These are phyloP conservation scores for Helleia helle DNA, from an alignment of 2,888 invertebrate genomes.

Conservation along the genomic window DNA sequence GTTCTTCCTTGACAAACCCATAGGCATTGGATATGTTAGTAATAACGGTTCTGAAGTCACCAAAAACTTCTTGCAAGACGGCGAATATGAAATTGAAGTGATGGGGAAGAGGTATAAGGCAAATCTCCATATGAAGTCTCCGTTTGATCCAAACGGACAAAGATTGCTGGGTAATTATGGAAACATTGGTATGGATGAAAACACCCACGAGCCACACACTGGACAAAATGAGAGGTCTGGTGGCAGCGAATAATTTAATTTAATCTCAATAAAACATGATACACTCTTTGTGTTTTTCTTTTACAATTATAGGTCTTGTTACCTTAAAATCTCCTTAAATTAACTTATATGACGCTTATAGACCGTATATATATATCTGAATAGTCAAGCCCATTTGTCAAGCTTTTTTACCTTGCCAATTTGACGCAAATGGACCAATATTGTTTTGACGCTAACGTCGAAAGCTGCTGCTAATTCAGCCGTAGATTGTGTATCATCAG, in stretches of 20 bases:
- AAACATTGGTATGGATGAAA: slow-evolving; percentile 47
- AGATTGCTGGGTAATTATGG: slow-evolving; percentile 82
- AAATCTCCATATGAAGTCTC: slow-evolving; percentile 79
- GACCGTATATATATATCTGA: too few species aligned
- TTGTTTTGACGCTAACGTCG: too few species aligned
- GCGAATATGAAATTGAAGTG: slow-evolving; percentile 86
- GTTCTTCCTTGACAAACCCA: slow-evolving; percentile 65
- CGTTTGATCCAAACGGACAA: slow-evolving; percentile 87
- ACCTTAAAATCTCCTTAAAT: too few species aligned
- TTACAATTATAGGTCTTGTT: too few species aligned
- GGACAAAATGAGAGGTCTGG: slow-evolving; percentile 65
- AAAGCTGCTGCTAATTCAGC: too few species aligned
- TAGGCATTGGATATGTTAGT: slow-evolving; percentile 75
- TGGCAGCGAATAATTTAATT: slow-evolving; percentile 48
- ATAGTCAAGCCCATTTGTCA: too few species aligned
- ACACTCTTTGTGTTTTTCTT: too few species aligned
- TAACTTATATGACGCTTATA: too few species aligned
- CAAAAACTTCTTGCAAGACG: slow-evolving; percentile 78
- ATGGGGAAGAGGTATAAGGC: slow-evolving; percentile 84
- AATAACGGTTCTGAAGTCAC: slow-evolving; percentile 77
- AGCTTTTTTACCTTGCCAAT: too few species aligned
- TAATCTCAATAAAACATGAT: slow-evolving; percentile 37
- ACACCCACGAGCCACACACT: slow-evolving; percentile 55
- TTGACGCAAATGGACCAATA: too few species aligned
- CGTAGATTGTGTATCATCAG: too few species aligned